Conservation (phyloP, 64 coral and sea anemone genomes). For the Astreopora myriophthalma region DNA sequence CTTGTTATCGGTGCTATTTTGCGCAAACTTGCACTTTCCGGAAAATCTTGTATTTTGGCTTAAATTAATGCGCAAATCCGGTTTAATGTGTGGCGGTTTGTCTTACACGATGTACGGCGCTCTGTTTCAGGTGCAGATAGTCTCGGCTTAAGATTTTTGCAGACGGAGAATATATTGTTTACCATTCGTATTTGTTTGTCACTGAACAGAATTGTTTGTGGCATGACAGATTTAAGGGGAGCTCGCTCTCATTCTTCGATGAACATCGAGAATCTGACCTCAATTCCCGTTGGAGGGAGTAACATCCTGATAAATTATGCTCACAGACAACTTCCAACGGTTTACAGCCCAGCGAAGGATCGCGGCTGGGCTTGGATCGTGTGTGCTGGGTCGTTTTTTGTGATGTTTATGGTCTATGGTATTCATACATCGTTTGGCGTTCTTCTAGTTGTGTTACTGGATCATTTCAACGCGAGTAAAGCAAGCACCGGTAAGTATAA, state of each 20-base stretch:
- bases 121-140: too few species aligned
- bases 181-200: not conserved
- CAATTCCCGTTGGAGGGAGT: slow-evolving; percentile 81
- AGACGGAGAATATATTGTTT: not conserved
- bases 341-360: slow-evolving; percentile 23
- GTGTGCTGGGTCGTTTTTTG: slow-evolving; percentile 82
- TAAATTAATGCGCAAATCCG: not conserved
- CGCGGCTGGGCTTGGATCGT: slow-evolving; percentile 80
- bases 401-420: slow-evolving; percentile 89
- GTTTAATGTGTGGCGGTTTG: too few species aligned
- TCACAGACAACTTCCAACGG: slow-evolving; percentile 14
- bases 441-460: slow-evolving; percentile 64
- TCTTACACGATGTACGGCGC: too few species aligned
- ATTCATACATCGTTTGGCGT: slow-evolving; percentile 93
- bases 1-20: not conserved
- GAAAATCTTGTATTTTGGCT: not conserved
- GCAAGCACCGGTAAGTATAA: slow-evolving; percentile 78
- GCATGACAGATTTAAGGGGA: not conserved
- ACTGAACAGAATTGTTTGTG: not conserved
- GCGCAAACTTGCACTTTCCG: not conserved
- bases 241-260: slow-evolving; percentile 45
- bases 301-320: slow-evolving; percentile 60
- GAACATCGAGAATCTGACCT: slow-evolving; percentile 70
- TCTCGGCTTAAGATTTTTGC: not conserved
- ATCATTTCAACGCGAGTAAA: slow-evolving; percentile 81